These are phyloP conservation scores for Buphagus erythrorhynchus DNA, from an alignment of 2,797 vertebrate species.

Conservation along the genomic window DNA sequence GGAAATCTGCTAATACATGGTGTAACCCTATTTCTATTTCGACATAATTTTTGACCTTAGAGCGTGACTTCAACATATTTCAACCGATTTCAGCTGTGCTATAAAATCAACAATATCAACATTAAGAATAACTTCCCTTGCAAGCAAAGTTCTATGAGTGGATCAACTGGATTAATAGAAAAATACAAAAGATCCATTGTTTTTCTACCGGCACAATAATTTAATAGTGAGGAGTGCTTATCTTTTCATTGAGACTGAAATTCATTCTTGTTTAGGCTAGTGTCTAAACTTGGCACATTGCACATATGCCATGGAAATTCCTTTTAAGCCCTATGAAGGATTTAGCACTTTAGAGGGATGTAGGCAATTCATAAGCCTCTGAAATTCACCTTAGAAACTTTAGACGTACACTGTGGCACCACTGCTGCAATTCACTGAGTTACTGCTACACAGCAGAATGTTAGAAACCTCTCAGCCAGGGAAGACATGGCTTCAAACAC, in stretches of 20 bases:
- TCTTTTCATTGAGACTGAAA: constrained; percentile 7
- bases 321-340: background rate
- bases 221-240: background rate
- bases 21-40: constrained; percentile 2
- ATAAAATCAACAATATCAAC: background rate
- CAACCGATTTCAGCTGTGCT: background rate
- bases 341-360: background rate
- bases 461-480: background rate
- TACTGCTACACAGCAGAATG: background rate
- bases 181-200: background rate
- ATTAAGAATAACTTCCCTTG: background rate
- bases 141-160: background rate
- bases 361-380: background rate
- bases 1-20: background rate
- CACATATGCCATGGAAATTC: background rate
- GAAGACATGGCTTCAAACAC: background rate
- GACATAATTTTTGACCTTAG: background rate
- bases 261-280: constrained; percentile 23
- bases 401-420: background rate
- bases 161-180: background rate
- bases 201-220: background rate
- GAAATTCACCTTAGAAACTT: constrained; percentile 5
- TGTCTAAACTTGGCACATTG: background rate
- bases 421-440: background rate
- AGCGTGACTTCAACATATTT: constrained; percentile 4